Conservation (phyloP, 2,888 invertebrate species). For the Xanthorhoe designata region DNA sequence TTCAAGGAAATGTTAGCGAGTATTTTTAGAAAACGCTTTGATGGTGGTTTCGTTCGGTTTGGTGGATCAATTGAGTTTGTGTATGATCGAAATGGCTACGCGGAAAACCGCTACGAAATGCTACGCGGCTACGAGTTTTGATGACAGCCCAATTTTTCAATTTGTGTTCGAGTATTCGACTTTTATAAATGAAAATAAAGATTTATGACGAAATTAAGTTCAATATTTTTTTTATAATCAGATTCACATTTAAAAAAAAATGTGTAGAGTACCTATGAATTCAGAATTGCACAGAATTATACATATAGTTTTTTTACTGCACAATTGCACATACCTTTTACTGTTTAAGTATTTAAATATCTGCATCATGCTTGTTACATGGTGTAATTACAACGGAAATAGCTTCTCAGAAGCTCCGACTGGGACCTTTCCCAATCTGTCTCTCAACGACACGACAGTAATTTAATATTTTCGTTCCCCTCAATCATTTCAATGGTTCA, state of each 20-base stretch:
- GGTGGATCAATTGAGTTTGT: not conserved
- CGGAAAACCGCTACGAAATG: too few relatives aligned
- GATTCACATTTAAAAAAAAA: too few relatives aligned
- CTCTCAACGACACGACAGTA: slow-evolving; percentile 4
- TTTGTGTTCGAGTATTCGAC: too few relatives aligned
- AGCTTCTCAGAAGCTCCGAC: not conserved
- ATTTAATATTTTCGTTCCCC: slow-evolving; percentile 11
- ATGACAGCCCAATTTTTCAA: too few relatives aligned
- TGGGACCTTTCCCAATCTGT: slow-evolving; percentile 14
- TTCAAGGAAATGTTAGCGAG: slow-evolving; percentile 8
- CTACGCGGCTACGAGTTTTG: too few relatives aligned
- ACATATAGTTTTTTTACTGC: too few relatives aligned
- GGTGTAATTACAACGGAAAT: not conserved
- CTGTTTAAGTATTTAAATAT: not conserved
- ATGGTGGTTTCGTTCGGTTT: not conserved
- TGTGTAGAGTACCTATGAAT: too few relatives aligned
- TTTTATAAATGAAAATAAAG: too few relatives aligned
- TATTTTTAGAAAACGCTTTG: slow-evolving; percentile 9
- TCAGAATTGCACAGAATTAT: too few relatives aligned
- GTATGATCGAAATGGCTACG: not conserved
- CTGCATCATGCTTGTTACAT: not conserved
- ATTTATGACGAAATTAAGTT: too few relatives aligned
- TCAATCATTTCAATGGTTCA: slow-evolving; percentile 14
- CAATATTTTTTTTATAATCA: too few relatives aligned
- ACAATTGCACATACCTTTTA: too few relatives aligned